Percentiles rank a stretch among this genome's conserved stretches.
These are phyloP conservation scores for Dolichomitus sp. DNA, from an alignment of 2,888 invertebrate species.

Conservation along the genomic window DNA sequence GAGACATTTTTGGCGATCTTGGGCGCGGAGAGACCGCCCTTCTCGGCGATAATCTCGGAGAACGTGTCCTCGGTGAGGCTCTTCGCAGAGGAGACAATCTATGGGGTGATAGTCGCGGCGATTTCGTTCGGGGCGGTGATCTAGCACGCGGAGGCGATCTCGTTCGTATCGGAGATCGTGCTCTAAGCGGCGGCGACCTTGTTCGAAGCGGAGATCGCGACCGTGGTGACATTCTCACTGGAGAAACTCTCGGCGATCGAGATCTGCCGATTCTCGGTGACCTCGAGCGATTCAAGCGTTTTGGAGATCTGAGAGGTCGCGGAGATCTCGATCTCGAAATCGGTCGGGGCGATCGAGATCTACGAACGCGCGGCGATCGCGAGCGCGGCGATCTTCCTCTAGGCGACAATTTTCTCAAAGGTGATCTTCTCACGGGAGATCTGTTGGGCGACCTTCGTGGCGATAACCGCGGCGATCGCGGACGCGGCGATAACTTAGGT, in stretches of 20 bases:
- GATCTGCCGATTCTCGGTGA: slow-evolving; percentile 44
- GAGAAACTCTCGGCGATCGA: slow-evolving; percentile 68
- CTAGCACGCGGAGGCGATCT: slow-evolving; percentile 61
- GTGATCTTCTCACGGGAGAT: slow-evolving; percentile 75
- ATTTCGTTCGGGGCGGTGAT: slow-evolving; percentile 26
- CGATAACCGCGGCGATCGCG: slow-evolving; percentile 69
- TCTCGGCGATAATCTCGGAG: slow-evolving; percentile 75
- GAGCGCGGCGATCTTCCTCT: slow-evolving; percentile 72
- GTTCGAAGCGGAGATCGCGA: slow-evolving; percentile 49
- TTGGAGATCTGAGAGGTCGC: slow-evolving; percentile 70
- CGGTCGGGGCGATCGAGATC: slow-evolving; percentile 74
- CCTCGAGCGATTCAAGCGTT: slow-evolving; percentile 62
- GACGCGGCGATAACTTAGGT: slow-evolving; percentile 69
- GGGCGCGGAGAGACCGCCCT: slow-evolving; percentile 68
- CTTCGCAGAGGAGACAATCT: slow-evolving; percentile 70
- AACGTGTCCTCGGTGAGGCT: slow-evolving; percentile 29
- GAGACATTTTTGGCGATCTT: slow-evolving; percentile 74
- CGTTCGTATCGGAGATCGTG: slow-evolving; percentile 69
- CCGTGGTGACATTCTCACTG: slow-evolving; percentile 71
- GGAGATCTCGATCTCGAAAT: slow-evolving; percentile 71
- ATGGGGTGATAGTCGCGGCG: slow-evolving; percentile 66
- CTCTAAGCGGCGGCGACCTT: slow-evolving; percentile 41
- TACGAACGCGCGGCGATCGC: slow-evolving; percentile 76
- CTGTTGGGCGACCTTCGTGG: slow-evolving; percentile 79
- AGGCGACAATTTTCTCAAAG: slow-evolving; percentile 73